Base-by-base conservation (phyloP, 2,113 vertebrate genomes). In the Channa argus region DNA sequence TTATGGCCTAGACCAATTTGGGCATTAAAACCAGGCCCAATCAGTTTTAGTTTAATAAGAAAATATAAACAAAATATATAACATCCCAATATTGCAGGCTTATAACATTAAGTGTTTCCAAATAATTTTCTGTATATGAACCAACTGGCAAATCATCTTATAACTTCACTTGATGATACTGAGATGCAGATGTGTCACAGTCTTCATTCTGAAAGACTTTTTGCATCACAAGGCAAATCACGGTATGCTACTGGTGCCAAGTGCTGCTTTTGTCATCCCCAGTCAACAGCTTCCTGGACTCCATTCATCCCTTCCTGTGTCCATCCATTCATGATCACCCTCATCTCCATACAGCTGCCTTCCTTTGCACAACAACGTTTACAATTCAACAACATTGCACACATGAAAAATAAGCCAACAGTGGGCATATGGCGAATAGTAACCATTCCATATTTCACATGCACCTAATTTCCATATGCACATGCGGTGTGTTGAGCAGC, bases 341-440 rank as follows among this genome's bases (percentile, higher is more conserved):
- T 85, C 86, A 90, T 92, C 85, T 92, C 88, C 89, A 90, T 92
- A 82, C 92, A 93, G 89, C 92, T 93, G 90, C 63, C 79, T 64
- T 69, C 56, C 44, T 68, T 77, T 63, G 86, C 82, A 83, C 59
- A 67, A 79, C 45, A 69, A 59, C 70, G 71, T 68, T 63, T 87
- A 84, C 61, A 86, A 82, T 85, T 76, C 78, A 85, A 64, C 83
- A 74, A 52, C 66, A 51, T 8, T 36, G 38, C 74, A 49, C 63
- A 33, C 36, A 59, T 69, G 44, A 77, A 68, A 64, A 65, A 63
- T 44, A 79, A 77, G 43, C 58, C 64, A 49, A 58, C 71, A 36
- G 6, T 4, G 37, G 58, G 36, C 77, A 86, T 66, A 63, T 72
- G 71, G 36, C 46, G 46, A 58, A 53, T 45, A 71, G 58, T 33